Conservation (phyloP, 2,113 vertebrate genomes). For the Callaeas wilsoni region DNA sequence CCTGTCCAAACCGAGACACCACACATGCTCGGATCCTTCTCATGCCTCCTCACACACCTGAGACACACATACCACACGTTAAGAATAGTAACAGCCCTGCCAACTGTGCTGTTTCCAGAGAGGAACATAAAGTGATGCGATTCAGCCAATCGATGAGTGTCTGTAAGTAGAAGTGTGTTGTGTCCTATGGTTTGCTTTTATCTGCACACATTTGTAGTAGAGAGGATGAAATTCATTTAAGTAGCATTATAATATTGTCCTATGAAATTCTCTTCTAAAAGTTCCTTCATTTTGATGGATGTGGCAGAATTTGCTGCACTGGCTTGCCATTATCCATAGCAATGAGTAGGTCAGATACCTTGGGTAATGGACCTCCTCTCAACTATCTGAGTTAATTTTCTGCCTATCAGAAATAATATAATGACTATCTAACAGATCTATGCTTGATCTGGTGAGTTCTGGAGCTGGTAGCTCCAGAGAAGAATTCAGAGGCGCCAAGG, state of each 20-base stretch:
- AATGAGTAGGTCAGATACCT: neutral
- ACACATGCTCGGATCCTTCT: neutral
- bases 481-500: neutral
- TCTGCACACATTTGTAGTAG: neutral
- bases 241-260: neutral
- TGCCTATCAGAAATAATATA: neutral
- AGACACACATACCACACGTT: neutral
- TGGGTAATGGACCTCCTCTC: neutral
- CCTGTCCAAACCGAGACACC: too few relatives aligned
- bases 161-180: neutral
- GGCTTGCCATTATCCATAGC: neutral
- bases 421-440: neutral
- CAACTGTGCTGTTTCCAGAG: neutral
- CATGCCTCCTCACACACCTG: rapidly evolving
- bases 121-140: neutral
- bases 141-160: neutral
- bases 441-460: neutral
- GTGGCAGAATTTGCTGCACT: neutral
- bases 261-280: neutral
- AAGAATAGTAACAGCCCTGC: neutral
- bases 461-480: neutral
- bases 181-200: neutral
- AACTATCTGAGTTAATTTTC: neutral
- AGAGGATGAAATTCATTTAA: neutral
- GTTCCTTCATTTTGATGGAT: neutral